These are phyloP conservation scores for Furcifer pardalis DNA, from an alignment of 2,797 vertebrate species.

Conservation along the genomic window DNA sequence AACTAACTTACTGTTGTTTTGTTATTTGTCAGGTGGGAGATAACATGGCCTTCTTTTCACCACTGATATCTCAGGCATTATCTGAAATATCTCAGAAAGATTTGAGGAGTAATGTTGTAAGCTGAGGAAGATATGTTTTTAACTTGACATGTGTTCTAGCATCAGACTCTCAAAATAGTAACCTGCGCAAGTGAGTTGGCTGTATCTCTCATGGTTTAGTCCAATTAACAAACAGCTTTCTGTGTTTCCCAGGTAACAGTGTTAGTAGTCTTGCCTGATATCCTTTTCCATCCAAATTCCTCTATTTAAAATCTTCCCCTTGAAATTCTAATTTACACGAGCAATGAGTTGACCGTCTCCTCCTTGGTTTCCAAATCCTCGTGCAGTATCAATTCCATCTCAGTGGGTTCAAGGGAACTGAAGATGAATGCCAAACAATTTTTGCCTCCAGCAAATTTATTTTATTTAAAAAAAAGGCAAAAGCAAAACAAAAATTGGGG, in stretches of 20 bases:
- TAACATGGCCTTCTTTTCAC: too few species aligned
- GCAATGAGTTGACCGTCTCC: too few species aligned
- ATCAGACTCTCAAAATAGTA: background rate
- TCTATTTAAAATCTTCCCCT: background rate
- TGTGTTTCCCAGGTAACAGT: background rate
- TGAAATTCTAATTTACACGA: background rate
- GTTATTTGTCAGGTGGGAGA: too few species aligned
- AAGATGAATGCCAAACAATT: background rate
- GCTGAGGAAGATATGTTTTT: too few species aligned
- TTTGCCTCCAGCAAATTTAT: background rate
- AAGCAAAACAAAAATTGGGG: background rate
- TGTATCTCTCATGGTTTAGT: background rate
- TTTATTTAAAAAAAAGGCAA: background rate
- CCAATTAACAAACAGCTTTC: background rate
- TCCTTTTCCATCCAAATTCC: background rate
- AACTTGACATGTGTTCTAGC: background rate
- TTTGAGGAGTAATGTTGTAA: too few species aligned
- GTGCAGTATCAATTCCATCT: background rate
- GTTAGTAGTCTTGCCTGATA: background rate
- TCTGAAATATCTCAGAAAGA: too few species aligned
- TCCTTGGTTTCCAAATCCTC: background rate
- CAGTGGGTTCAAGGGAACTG: background rate
- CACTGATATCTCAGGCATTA: too few species aligned
- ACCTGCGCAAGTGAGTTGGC: background rate
- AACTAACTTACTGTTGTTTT: too few species aligned